Evolutionary conservation across 2,888 invertebrate species (phyloP).

Genomic region (Leptura quadrifasciata): DNA sequence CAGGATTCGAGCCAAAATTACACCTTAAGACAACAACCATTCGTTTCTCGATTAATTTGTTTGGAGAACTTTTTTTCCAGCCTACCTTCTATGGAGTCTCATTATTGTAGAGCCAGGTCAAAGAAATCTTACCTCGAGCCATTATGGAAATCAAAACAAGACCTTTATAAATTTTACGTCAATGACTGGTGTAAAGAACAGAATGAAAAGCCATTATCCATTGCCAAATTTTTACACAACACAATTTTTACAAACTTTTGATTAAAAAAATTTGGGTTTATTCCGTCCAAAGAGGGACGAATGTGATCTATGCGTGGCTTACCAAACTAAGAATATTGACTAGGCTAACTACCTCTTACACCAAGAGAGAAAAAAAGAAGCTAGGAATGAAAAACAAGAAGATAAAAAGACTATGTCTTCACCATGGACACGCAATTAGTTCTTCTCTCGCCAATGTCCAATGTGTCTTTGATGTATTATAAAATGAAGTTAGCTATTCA

Average conservation of each 20-base stretch:
- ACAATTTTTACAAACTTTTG: conserved; percentile 7
- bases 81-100: too few species aligned
- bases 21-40: too few species aligned
- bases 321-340: neutral
- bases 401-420: neutral
- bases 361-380: conserved; percentile 24
- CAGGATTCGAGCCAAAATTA: too few species aligned
- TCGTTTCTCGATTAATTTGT: too few species aligned
- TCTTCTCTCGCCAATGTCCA: neutral
- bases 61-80: too few species aligned
- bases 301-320: conserved; percentile 20
- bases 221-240: conserved; percentile 15
- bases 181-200: neutral
- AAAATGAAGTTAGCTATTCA: too few species aligned
- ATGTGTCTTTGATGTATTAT: neutral
- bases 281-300: conserved; percentile 19
- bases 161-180: too few species aligned
- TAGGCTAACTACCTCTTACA: conserved; percentile 7
- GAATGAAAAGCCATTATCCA: neutral
- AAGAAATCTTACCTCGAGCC: too few species aligned
- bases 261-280: conserved; percentile 1
- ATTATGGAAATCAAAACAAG: too few species aligned
- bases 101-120: too few species aligned
- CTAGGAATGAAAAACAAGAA: neutral
- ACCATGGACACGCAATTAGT: conserved; percentile 9